phyloP scores from a whole-genome alignment of 2,888 invertebrate species.

The Tetramorium bicarinatum region DNA sequence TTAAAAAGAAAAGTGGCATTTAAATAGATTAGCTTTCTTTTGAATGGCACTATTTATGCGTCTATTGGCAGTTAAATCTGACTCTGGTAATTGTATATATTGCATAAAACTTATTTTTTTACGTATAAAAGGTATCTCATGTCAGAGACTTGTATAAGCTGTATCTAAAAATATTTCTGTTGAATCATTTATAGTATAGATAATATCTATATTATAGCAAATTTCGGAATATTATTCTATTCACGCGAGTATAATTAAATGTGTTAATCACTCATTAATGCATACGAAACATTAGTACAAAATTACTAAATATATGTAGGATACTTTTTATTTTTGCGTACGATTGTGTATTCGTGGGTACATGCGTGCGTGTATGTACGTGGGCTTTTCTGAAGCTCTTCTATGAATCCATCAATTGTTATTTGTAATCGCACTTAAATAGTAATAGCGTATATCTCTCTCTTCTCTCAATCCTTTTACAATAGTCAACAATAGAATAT shows the following conservation, averaged over 20 bases:
- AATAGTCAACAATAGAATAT: slow-evolving; percentile 33
- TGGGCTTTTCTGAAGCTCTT: slow-evolving; percentile 27
- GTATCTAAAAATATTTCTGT: slow-evolving; percentile 73
- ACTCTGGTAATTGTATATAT: slow-evolving; percentile 45
- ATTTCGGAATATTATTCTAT: slow-evolving; percentile 53
- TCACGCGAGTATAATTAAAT: slow-evolving; percentile 59
- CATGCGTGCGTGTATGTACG: neutral
- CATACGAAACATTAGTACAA: slow-evolving; percentile 74
- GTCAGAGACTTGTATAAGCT: slow-evolving; percentile 77
- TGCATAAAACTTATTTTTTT: slow-evolving; percentile 66
- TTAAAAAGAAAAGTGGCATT: neutral
- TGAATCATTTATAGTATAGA: slow-evolving; percentile 58
- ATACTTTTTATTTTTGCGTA: slow-evolving; percentile 48
- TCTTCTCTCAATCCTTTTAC: neutral
- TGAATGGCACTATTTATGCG: neutral
- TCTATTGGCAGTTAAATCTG: neutral
- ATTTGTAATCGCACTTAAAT: slow-evolving; percentile 5
- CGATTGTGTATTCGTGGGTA: neutral
- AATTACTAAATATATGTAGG: slow-evolving; percentile 70
- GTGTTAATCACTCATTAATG: slow-evolving; percentile 59
- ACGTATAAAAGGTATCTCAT: slow-evolving; percentile 70
- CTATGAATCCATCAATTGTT: slow-evolving; percentile 10
- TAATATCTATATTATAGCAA: slow-evolving; percentile 47
- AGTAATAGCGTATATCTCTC: neutral
- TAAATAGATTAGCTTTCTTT: neutral